phyloP scores from a whole-genome alignment of 2,888 invertebrate species.

The Catocala fraxini region DNA sequence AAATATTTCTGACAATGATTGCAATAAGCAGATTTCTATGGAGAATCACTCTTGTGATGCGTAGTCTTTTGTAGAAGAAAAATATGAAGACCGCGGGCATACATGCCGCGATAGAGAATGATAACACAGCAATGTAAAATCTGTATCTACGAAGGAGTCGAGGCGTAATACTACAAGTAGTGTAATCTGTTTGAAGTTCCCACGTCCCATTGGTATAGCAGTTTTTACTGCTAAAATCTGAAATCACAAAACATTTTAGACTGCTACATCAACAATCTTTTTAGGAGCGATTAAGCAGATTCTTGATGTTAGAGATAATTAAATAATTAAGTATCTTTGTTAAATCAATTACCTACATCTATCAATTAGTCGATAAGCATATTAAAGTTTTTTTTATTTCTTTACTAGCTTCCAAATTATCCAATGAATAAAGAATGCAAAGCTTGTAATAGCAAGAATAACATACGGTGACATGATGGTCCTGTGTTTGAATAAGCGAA shows the following conservation, averaged over 20 bases:
- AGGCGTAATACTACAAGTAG: conserved; percentile 85
- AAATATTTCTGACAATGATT: conserved; percentile 86
- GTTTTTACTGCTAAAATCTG: conserved; percentile 88
- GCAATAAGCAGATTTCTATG: conserved; percentile 89
- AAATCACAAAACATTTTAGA: conserved; percentile 17
- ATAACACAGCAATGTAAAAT: conserved; percentile 85
- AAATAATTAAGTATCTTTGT: too few relatives aligned
- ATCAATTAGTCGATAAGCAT: too few relatives aligned
- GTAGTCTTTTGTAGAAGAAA: conserved; percentile 83
- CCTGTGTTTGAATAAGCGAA: conserved; percentile 87
- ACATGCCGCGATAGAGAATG: conserved; percentile 83
- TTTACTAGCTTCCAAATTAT: too few relatives aligned
- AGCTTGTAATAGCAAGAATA: neutral
- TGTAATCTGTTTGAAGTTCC: conserved; percentile 88
- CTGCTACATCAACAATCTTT: neutral
- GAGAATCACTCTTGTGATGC: conserved; percentile 84
- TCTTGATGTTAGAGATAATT: too few relatives aligned
- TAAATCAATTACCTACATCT: too few relatives aligned
- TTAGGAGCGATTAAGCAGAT: neutral
- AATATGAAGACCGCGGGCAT: conserved; percentile 88
- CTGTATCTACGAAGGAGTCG: conserved; percentile 82
- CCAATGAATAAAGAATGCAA: too few relatives aligned
- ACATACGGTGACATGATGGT: conserved; percentile 88
- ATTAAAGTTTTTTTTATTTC: too few relatives aligned
- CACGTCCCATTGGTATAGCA: conserved; percentile 87